These are phyloP conservation scores for Baryphthengus martii DNA, from an alignment of 2,113 vertebrate species.

Conservation along the genomic window DNA sequence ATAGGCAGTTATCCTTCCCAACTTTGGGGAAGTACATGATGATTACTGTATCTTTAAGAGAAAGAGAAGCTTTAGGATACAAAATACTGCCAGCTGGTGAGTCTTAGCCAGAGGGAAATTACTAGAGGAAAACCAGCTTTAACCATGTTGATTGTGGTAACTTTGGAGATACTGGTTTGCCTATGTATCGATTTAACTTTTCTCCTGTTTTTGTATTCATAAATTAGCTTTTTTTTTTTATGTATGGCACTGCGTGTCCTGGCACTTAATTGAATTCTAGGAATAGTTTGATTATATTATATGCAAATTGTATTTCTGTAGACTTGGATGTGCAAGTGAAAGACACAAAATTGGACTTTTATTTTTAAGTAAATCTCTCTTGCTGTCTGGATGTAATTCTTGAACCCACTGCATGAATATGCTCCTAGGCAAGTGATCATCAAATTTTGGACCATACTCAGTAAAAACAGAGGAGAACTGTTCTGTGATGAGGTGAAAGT, in stretches of 20 bases:
- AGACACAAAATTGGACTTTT: not conserved
- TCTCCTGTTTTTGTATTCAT: not conserved
- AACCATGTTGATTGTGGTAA: not conserved
- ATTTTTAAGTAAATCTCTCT: not conserved
- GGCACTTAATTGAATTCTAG: not conserved
- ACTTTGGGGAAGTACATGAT: not conserved
- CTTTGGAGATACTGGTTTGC: not conserved
- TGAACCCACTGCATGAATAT: not conserved
- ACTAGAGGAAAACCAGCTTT: not conserved
- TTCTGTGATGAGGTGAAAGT: not conserved
- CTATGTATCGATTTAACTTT: accelerated
- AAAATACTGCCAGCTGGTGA: not conserved
- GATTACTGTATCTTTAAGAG: not conserved
- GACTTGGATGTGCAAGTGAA: not conserved
- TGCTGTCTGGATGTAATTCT: not conserved
- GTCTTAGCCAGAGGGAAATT: not conserved
- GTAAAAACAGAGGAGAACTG: not conserved
- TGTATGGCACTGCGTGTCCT: not conserved
- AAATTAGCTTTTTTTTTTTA: not conserved
- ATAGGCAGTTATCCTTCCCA: not conserved
- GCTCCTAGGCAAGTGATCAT: not conserved
- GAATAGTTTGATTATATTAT: not conserved
- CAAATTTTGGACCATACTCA: not conserved
- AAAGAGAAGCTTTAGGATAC: not conserved
- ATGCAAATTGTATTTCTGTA: not conserved